Evolutionary conservation across 2,888 invertebrate genomes (phyloP).

Genomic region (Hoplodrina blanda): DNA sequence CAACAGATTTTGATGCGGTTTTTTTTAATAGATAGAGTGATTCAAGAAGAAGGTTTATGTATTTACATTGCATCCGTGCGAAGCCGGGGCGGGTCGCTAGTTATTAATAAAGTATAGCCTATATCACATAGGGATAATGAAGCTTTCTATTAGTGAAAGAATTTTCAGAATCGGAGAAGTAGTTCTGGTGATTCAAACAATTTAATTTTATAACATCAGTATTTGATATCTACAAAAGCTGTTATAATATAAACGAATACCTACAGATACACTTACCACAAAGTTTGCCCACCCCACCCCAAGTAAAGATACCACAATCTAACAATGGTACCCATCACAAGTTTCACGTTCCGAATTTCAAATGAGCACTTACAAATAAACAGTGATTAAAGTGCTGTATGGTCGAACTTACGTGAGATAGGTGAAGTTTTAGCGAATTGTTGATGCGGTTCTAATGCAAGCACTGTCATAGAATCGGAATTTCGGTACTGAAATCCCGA

Average conservation of each 20-base stretch:
- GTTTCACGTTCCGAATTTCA: constrained; percentile 26
- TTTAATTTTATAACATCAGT: too few relatives aligned
- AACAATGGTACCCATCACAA: constrained; percentile 12
- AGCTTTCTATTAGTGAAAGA: too few relatives aligned
- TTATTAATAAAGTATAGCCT: too few relatives aligned
- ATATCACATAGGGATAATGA: too few relatives aligned
- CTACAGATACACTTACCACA: constrained; percentile 2
- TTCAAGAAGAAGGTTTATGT: too few relatives aligned
- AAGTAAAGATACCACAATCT: constrained; percentile 5
- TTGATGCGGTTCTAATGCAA: constrained; percentile 46
- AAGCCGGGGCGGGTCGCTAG: too few relatives aligned
- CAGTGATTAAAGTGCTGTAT: constrained; percentile 49
- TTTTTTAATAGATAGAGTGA: too few relatives aligned
- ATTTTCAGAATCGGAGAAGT: too few relatives aligned
- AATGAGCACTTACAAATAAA: constrained; percentile 47
- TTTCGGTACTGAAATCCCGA: constrained; percentile 5
- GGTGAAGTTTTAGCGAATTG: constrained; percentile 55
- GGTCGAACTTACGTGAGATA: constrained; percentile 45
- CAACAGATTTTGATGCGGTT: too few relatives aligned
- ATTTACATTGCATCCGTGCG: too few relatives aligned
- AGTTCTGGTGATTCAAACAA: too few relatives aligned
- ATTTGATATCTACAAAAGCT: neutral
- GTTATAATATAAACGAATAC: neutral
- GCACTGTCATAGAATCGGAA: constrained; percentile 11
- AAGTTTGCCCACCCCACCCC: constrained; percentile 11